Percentiles rank a stretch among this genome's conserved stretches.
Evolutionary conservation across 2,797 vertebrate species (phyloP).

Genomic region (Erpetoichthys calabaricus): DNA sequence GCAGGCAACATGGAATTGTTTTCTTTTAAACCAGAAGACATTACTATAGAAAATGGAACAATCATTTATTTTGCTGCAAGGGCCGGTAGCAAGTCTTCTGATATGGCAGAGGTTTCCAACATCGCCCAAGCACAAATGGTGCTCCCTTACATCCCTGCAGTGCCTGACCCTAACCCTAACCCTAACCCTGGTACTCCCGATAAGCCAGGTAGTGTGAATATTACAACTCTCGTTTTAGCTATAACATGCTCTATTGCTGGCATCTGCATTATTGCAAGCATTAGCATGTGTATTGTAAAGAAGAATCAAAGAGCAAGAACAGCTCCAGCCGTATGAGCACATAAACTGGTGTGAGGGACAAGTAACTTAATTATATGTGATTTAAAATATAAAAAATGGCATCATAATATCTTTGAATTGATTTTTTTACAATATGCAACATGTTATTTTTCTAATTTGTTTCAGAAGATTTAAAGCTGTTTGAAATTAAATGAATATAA

Average conservation of each 20-base stretch:
- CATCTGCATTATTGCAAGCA: slow-evolving; percentile 5
- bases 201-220: not conserved
- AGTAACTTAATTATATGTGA: too few relatives aligned
- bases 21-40: slow-evolving; percentile 23
- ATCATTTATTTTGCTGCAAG: slow-evolving; percentile 33
- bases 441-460: too few relatives aligned
- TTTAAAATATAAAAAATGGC: too few relatives aligned
- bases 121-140: slow-evolving; percentile 26
- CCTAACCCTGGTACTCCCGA: too few relatives aligned
- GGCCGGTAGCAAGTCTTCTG: slow-evolving; percentile 22
- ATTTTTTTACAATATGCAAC: too few relatives aligned
- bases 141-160: slow-evolving; percentile 2
- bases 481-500: too few relatives aligned
- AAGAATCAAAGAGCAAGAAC: not conserved
- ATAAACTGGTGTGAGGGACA: too few relatives aligned
- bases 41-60: slow-evolving; percentile 18
- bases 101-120: slow-evolving; percentile 38
- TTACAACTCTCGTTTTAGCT: slow-evolving; percentile 3
- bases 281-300: slow-evolving; percentile 1
- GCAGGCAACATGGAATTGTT: slow-evolving; percentile 31
- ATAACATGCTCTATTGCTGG: slow-evolving; percentile 5
- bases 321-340: too few relatives aligned
- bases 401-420: too few relatives aligned
- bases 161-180: not conserved
- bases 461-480: too few relatives aligned